Base-by-base conservation (phyloP, 2,797 vertebrate genomes). In the Spea hammondii region DNA sequence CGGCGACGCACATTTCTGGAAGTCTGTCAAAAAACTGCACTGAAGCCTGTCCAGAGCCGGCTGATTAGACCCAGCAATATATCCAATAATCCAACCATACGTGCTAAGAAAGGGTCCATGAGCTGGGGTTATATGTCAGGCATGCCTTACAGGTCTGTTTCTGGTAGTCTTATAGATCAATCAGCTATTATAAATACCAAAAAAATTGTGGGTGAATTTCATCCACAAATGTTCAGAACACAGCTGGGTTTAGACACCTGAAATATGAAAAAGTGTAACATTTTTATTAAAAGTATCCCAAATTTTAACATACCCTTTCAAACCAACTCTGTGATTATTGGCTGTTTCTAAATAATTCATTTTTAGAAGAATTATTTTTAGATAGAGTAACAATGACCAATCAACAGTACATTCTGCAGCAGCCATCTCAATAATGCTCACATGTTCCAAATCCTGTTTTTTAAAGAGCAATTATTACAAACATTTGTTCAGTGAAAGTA, bases 11-110 rank as follows among this genome's bases (percentile, higher is more conserved):
- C 2, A 0, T 14, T 79, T 71, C 73, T 73, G 76, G 65, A 83
- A 83, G 66, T 48, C 64, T 32, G 59, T 78, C 80, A 77, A 70
- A 45, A 62, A 53, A 60, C 72, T 64, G 72, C 53, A 32, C 46
- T 60, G 54, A 64, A 46, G 59, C 72, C 45, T 75, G 72, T 55
- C 50, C 48, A 60, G 10, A 69, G 62, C 49, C 51, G 65, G 71
- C 78, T 79, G 72, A 79, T 66, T 79, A 48, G 65, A 62, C 76
- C 57, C 2, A 51, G 69, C 14, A 10, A 9, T 32, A 57, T 44
- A 60, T 53, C 3, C n/a, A n/a, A n/a, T n/a, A n/a, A n/a, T n/a
- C n/a, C 46, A 48, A 55, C 47, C 49, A 53, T 45, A 66, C 67
- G 46, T 32, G 32, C 32, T 32, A 0, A 32, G 32, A 17, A 17